A percentile compares a stretch with the other conserved stretches of the same genome.
These are phyloP conservation scores for Synodontis membranacea DNA, from an alignment of 2,113 vertebrate species.

Conservation along the genomic window DNA sequence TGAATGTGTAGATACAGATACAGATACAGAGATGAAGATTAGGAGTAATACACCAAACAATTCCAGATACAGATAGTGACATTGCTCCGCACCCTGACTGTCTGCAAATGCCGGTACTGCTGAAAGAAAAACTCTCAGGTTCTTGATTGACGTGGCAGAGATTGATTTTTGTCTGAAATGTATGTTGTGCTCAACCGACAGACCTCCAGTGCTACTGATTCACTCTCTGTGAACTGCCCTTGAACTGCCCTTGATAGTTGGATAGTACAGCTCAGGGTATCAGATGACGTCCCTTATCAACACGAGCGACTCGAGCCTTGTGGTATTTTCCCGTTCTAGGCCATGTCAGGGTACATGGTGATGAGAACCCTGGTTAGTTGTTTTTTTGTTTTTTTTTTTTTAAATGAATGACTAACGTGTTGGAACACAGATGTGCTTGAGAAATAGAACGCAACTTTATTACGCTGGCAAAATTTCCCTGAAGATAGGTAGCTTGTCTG, in stretches of 20 bases:
- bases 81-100: background rate
- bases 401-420: background rate
- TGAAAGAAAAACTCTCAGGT: background rate
- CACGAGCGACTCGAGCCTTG: background rate
- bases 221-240: background rate
- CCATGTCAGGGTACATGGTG: background rate
- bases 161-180: background rate
- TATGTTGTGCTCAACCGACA: background rate
- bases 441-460: background rate
- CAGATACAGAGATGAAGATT: background rate
- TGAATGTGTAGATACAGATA: background rate
- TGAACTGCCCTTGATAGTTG: background rate
- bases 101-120: background rate
- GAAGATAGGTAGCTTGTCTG: background rate
- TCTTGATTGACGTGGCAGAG: background rate
- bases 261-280: background rate
- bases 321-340: background rate
- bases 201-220: background rate
- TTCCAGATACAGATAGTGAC: background rate
- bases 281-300: background rate
- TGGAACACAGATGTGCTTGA: background rate
- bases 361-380: background rate
- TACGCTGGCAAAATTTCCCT: background rate
- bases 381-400: no score
- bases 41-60: no score